Percentiles rank a stretch among this genome's conserved stretches.
Evolutionary conservation across 2,797 vertebrate genomes (phyloP).

Genomic region (Esox masquinongy): DNA sequence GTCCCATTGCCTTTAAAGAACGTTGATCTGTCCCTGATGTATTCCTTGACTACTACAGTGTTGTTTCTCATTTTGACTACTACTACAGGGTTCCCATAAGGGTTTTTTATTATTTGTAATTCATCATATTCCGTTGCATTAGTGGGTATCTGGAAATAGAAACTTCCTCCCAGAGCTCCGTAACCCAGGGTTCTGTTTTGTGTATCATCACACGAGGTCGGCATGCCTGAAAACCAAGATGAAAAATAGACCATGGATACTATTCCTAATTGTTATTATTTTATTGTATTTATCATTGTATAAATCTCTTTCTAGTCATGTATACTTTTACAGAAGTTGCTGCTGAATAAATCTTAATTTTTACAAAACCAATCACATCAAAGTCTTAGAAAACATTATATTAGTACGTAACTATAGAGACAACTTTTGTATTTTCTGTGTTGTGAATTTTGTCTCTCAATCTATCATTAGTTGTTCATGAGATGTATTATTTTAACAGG

Average conservation of each 20-base stretch:
- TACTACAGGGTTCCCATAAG: fast-evolving
- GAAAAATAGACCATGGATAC: too few relatives aligned
- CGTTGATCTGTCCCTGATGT: background rate
- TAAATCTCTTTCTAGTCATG: too few relatives aligned
- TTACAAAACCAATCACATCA: background rate
- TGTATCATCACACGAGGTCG: too few relatives aligned
- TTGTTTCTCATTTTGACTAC: fast-evolving
- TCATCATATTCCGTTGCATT: too few relatives aligned
- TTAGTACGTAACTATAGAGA: background rate
- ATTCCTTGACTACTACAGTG: fast-evolving
- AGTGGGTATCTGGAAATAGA: too few relatives aligned
- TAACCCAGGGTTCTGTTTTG: too few relatives aligned
- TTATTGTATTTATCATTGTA: too few relatives aligned
- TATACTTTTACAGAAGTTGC: background rate
- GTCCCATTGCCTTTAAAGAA: conserved; percentile 13
- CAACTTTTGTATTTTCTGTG: background rate
- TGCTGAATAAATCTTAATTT: background rate
- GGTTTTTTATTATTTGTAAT: fast-evolving
- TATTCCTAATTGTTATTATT: too few relatives aligned
- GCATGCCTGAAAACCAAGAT: too few relatives aligned
- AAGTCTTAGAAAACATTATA: background rate
- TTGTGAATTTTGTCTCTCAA: background rate
- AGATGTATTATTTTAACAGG: background rate
- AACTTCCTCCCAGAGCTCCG: too few relatives aligned
- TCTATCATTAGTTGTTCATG: background rate